Conservation (phyloP, 1,140 invertebrate species). For the Platyura marginata region DNA sequence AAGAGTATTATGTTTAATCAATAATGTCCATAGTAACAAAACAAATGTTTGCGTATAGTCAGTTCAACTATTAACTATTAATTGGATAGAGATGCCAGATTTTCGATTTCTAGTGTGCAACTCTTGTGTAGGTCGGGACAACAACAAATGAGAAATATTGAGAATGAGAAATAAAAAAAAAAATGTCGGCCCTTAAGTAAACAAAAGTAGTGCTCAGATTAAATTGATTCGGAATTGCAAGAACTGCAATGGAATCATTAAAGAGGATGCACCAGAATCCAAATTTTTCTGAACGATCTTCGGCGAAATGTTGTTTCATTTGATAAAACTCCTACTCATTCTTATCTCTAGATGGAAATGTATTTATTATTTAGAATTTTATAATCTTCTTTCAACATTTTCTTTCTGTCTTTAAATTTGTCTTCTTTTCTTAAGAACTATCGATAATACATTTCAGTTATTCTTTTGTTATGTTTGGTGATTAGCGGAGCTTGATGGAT, state of each 20-base stretch:
- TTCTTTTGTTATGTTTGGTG: background rate
- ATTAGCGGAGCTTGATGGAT: background rate
- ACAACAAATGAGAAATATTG: too few relatives aligned
- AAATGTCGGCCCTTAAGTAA: too few relatives aligned
- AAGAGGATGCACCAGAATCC: too few relatives aligned
- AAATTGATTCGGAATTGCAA: too few relatives aligned
- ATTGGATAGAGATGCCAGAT: background rate
- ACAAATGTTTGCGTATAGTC: background rate
- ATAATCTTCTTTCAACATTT: background rate
- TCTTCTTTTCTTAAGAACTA: background rate
- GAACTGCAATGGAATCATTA: too few relatives aligned
- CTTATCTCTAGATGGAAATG: background rate
- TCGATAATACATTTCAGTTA: background rate
- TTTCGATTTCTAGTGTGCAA: background rate
- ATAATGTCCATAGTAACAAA: background rate
- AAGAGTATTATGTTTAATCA: background rate
- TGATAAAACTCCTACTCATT: background rate
- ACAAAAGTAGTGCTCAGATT: too few relatives aligned
- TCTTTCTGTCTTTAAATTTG: background rate
- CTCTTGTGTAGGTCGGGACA: too few relatives aligned
- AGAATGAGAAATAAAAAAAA: too few relatives aligned
- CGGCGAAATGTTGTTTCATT: too few relatives aligned
- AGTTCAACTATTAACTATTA: background rate
- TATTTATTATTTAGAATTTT: background rate
- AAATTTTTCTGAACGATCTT: too few relatives aligned